Evolutionary conservation across 2,888 invertebrate genomes (phyloP), one percentile per base, ranked within the genome.

Genomic region (Hypomecis atomaria): DNA sequence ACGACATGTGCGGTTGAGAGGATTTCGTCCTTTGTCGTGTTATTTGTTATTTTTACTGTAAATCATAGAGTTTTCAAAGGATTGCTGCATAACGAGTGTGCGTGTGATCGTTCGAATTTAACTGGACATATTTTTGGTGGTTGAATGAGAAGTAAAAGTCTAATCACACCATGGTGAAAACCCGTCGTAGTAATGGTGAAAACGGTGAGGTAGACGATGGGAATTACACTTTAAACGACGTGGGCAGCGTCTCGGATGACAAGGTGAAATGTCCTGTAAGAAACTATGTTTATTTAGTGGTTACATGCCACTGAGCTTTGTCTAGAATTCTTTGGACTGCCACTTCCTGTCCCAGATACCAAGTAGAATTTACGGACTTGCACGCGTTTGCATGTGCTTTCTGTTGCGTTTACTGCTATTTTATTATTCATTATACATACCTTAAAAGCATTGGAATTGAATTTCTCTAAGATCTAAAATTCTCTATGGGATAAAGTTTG

Each of bases 161-260:
- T 75, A 72, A 75, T 78, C 81, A 83, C 83, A 87, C 87, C 82
- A 93, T 93, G 93, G 93, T 93, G 89, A 93, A 92, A 92, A 93
- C 93, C 83, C 91, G 93, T 78, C 92, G 93, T 81, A 93, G 93
- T 87, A 91, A 92, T 78, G 92, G 92, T 82, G 92, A 92, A 83
- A 90, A 91, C 76, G 92, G 92, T 81, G 92, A 92, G 81, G 86
- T 89, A 80, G 91, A 92, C 73, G 92, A 93, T 78, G 89, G 86
- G 78, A 90, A 88, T 87, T 88, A 88, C 78, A 84, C 86, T 76
- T 78, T 87, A 76, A 91, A 91, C 88, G 90, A 90, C 82, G 88
- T 84, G 79, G 89, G 87, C 82, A 91, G 89, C 85, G 87, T 90
- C 71, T 89, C 89, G 72, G 90, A 90, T 75, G 93, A 92, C 84